phyloP scores from a whole-genome alignment of 2,888 invertebrate species.

The Caenorhabditis sp. region DNA sequence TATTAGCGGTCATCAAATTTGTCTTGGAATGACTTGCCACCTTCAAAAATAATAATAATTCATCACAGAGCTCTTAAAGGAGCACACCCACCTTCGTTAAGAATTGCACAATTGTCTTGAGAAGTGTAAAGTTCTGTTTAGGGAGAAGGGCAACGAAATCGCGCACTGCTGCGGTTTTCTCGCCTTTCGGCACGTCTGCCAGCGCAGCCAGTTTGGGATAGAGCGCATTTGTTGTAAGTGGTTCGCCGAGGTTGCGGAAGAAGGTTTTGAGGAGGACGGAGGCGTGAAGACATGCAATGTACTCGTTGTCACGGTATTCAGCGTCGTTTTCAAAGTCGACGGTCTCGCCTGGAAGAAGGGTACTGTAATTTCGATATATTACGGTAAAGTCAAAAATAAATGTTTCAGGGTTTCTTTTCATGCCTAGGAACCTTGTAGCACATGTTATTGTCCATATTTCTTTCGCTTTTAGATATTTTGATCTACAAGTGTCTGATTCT shows the following conservation, averaged over 20 bases:
- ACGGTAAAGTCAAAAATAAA: too few relatives aligned
- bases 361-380: not conserved
- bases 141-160: slow-evolving; percentile 64
- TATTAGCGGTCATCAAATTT: slow-evolving; percentile 89
- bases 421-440: too few relatives aligned
- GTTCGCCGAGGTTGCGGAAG: slow-evolving; percentile 71
- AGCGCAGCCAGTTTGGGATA: slow-evolving; percentile 58
- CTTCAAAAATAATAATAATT: slow-evolving; percentile 24
- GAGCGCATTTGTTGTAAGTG: slow-evolving; percentile 67
- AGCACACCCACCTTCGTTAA: slow-evolving; percentile 56
- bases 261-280: slow-evolving; percentile 84
- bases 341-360: slow-evolving; percentile 73
- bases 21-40: slow-evolving; percentile 78
- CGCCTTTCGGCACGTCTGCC: slow-evolving; percentile 36
- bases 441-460: too few relatives aligned
- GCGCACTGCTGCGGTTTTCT: slow-evolving; percentile 58
- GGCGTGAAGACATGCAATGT: slow-evolving; percentile 80
- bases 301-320: slow-evolving; percentile 75
- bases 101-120: slow-evolving; percentile 64
- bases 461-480: too few relatives aligned
- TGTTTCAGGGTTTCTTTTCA: too few relatives aligned
- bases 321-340: slow-evolving; percentile 77
- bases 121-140: slow-evolving; percentile 61
- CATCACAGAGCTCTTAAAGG: too few relatives aligned
- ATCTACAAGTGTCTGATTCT: too few relatives aligned